Evolutionary conservation across 2,888 invertebrate species (phyloP).

Genomic region (Euclidia mi): DNA sequence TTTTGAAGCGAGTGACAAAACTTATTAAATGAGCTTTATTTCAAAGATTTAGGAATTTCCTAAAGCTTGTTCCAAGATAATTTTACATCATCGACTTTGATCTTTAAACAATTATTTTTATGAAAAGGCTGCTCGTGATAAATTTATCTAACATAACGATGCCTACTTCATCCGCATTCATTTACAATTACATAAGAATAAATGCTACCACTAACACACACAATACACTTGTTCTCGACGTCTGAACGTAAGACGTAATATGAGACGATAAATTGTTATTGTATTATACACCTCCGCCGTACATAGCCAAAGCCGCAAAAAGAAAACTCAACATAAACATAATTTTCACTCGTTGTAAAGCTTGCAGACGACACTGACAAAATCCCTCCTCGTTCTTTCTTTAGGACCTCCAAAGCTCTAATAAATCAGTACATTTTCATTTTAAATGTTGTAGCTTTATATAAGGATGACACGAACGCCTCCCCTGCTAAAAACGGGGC

Average conservation of each 20-base stretch:
- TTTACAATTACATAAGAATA: conserved; percentile 7
- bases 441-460: conserved; percentile 59
- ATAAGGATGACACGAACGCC: conserved; percentile 52
- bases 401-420: conserved; percentile 35
- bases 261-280: no score
- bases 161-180: conserved; percentile 20
- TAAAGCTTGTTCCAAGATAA: conserved; percentile 50
- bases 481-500: conserved; percentile 51
- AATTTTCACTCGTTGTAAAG: conserved; percentile 31
- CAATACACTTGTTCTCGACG: background rate
- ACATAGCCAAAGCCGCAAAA: background rate
- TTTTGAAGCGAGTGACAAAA: conserved; percentile 48
- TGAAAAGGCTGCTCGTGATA: conserved; percentile 33
- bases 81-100: conserved; percentile 55
- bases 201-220: background rate
- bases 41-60: conserved; percentile 47
- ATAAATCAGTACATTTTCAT: conserved; percentile 55
- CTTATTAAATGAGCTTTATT: conserved; percentile 52
- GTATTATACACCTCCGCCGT: no score
- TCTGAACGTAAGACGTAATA: no score
- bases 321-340: conserved; percentile 22
- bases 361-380: conserved; percentile 43
- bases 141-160: conserved; percentile 25
- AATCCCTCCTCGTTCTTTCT: conserved; percentile 46
- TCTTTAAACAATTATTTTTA: conserved; percentile 50